Evolutionary conservation across 2,888 invertebrate genomes (phyloP), one percentile per base, ranked within the genome.

Genomic region (Sinhomidia bicolor): DNA sequence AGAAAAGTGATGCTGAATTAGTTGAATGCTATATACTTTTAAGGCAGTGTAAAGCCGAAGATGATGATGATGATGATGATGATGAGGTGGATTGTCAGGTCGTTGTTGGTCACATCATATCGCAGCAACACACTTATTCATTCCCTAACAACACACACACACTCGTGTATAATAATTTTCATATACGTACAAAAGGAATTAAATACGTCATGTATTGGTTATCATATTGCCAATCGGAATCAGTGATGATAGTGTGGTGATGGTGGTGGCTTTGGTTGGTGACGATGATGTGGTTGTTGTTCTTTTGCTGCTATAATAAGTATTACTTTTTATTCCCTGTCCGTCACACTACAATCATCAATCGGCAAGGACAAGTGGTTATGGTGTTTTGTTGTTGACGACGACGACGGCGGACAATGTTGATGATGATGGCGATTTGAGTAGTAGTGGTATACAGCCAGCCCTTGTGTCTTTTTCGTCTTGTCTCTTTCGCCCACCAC

Each of bases 331-430:
- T 71, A 71, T 71, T 71, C 65, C 71, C 9, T 44, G 71, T 71
- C 71, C 71, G 71, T 71, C 71, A 71, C 44, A 71, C 20, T n/a
- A n/a, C n/a, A 71, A 12, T 71, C 71, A 71, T 71, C 71, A 71
- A 44, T 71, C 71, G 29, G 62, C 62, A 80, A 80, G 80, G 80
- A 80, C 80, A 80, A 80, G 80, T 80, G 80, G 80, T 57, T 60
- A n/a, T 62, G 6, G 62, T 62, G 29, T 7, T n/a, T 54, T 54
- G 17, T 54, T 60, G 60, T 26, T 20, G 1, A 41, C 5, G 5
- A 41, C n/a, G n/a, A n/a, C n/a, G n/a, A n/a, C n/a, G 41, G 10
- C 10, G 41, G n/a, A n/a, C n/a, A n/a, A n/a, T n/a, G n/a, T n/a
- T 14, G 51, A 57, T 57, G 57, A 23, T 57, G 57, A 23, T 32